A percentile compares a stretch with the other conserved stretches of the same genome.
These are phyloP conservation scores for Bucorvus abyssinicus DNA, from an alignment of 2,797 vertebrate genomes.

Conservation along the genomic window DNA sequence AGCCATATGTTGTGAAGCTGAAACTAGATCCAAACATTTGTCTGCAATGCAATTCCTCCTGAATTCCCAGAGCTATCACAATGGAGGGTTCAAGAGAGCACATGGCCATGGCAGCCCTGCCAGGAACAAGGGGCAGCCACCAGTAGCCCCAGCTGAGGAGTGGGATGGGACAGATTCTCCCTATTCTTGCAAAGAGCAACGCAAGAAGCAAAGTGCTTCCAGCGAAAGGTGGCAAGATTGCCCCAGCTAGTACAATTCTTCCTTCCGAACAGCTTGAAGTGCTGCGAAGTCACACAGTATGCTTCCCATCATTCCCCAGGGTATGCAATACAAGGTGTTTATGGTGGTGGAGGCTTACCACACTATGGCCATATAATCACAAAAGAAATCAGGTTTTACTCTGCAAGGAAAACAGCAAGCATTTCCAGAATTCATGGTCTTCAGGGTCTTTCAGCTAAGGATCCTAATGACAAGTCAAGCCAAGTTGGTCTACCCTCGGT, in stretches of 20 bases:
- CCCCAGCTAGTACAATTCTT: background rate
- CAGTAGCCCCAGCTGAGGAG: background rate
- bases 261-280: no score
- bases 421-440: background rate
- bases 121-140: background rate
- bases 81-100: background rate
- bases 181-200: background rate
- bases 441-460: background rate
- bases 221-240: background rate
- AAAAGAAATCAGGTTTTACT: background rate
- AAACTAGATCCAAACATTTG: background rate
- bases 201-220: accelerated
- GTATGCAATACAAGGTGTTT: accelerated
- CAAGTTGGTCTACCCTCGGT: background rate
- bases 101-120: background rate
- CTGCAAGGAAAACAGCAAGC: no score
- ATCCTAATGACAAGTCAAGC: background rate
- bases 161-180: background rate
- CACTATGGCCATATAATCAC: accelerated
- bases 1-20: background rate
- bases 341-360: background rate
- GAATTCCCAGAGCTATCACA: background rate
- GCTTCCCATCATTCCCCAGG: background rate
- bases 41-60: background rate
- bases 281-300: no score